Conservation (phyloP, 2,888 invertebrate genomes). For the Kryphioiulus occultus region DNA sequence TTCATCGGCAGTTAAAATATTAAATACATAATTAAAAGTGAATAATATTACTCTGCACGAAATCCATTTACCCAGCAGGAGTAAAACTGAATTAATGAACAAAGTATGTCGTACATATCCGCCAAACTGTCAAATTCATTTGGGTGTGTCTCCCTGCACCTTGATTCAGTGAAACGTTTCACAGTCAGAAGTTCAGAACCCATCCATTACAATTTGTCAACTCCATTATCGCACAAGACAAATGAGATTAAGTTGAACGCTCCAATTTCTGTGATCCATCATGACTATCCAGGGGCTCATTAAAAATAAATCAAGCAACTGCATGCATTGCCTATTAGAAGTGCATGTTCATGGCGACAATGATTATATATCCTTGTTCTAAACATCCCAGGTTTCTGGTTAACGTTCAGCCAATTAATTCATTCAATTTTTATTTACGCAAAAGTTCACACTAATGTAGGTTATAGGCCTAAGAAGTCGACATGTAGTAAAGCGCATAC, state of each 20-base stretch:
- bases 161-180: neutral
- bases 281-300: conserved; percentile 6
- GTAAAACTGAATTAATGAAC: neutral
- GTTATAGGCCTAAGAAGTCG: neutral
- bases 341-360: neutral
- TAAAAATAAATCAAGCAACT: neutral
- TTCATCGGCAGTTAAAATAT: neutral
- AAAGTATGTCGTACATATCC: neutral
- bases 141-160: neutral
- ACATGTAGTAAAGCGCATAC: neutral
- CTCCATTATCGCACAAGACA: conserved; percentile 7
- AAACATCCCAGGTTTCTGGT: neutral
- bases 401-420: neutral
- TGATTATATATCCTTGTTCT: neutral
- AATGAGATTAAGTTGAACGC: conserved; percentile 40
- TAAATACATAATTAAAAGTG: neutral
- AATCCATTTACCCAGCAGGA: neutral
- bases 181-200: neutral
- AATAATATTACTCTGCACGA: neutral
- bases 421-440: neutral
- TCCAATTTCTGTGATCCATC: conserved; percentile 28
- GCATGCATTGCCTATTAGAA: neutral
- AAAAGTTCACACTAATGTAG: neutral
- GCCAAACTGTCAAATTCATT: neutral
- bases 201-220: conserved; percentile 36